Evolutionary conservation across 1,140 invertebrate species (phyloP).

Genomic region (Drusus annulatus): DNA sequence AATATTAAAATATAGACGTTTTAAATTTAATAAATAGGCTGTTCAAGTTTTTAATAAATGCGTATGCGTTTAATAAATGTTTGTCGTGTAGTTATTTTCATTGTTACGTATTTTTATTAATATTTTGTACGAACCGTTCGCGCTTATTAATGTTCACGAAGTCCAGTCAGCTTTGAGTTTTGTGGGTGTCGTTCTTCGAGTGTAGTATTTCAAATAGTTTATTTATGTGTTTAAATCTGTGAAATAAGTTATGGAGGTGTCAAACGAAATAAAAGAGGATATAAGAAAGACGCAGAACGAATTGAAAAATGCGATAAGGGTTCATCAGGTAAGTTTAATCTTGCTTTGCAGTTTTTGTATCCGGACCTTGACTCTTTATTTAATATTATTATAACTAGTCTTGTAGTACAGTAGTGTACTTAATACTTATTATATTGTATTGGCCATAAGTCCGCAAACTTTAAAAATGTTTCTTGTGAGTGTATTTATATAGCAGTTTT

Average conservation of each 20-base stretch:
- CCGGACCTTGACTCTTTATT: constrained; percentile 36
- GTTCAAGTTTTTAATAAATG: constrained; percentile 7
- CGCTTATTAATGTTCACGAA: constrained; percentile 37
- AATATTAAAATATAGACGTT: constrained; percentile 13
- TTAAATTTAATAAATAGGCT: constrained; percentile 12
- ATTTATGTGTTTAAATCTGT: constrained; percentile 31
- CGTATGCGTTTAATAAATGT: constrained; percentile 30
- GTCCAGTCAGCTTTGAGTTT: constrained; percentile 17
- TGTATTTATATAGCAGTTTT: neutral
- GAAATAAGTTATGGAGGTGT: constrained; percentile 73
- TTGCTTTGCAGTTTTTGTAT: constrained; percentile 42
- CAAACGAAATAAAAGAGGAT: constrained; percentile 76
- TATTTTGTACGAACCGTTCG: constrained; percentile 45
- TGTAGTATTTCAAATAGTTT: constrained; percentile 27
- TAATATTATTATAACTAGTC: too few relatives aligned
- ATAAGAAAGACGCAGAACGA: constrained; percentile 76
- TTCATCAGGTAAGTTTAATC: constrained; percentile 76
- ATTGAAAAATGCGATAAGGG: constrained; percentile 77
- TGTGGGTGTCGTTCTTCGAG: constrained; percentile 38
- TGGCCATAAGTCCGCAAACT: too few relatives aligned
- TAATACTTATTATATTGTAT: too few relatives aligned
- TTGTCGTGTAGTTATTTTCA: constrained; percentile 46
- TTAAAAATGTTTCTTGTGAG: neutral
- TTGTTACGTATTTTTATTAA: constrained; percentile 51
- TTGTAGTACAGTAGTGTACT: too few relatives aligned